These are phyloP conservation scores for Graphium colonna DNA, from an alignment of 2,888 invertebrate species.

Conservation along the genomic window DNA sequence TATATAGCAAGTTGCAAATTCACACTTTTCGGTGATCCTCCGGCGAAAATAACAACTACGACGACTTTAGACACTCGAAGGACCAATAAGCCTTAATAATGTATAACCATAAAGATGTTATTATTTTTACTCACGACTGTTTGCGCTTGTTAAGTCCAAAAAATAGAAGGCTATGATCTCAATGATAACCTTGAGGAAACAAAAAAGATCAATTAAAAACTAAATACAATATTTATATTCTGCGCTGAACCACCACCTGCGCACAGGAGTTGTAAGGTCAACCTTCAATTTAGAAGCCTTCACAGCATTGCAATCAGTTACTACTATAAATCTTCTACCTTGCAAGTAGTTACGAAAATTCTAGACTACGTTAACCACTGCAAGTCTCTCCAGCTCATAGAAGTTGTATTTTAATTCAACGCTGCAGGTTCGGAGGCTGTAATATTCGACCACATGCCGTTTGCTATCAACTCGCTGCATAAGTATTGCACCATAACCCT, in stretches of 20 bases:
- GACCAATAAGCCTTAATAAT: too few relatives aligned
- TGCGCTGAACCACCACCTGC: slow-evolving; percentile 31
- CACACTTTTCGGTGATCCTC: too few relatives aligned
- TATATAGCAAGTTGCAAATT: too few relatives aligned
- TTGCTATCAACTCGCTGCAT: slow-evolving; percentile 13
- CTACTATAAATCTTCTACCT: slow-evolving; percentile 22
- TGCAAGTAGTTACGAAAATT: slow-evolving; percentile 27
- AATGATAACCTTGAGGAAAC: too few relatives aligned
- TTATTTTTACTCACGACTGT: too few relatives aligned
- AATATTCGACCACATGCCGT: slow-evolving; percentile 21
- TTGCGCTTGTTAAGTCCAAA: too few relatives aligned
- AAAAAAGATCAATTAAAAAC: too few relatives aligned
- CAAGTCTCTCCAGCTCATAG: slow-evolving; percentile 29
- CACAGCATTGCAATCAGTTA: slow-evolving; percentile 29
- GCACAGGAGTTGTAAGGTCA: slow-evolving; percentile 27
- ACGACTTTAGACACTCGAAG: too few relatives aligned
- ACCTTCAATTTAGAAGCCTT: slow-evolving; percentile 26
- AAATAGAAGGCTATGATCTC: too few relatives aligned
- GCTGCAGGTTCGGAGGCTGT: slow-evolving; percentile 22
- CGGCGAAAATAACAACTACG: too few relatives aligned
- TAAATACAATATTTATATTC: too few relatives aligned
- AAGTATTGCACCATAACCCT: slow-evolving; percentile 28
- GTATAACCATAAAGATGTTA: too few relatives aligned
- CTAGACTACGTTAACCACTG: slow-evolving; percentile 31
- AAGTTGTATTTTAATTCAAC: slow-evolving; percentile 28